A percentile compares a stretch with the other conserved stretches of the same genome.
Evolutionary conservation across 2,113 vertebrate species (phyloP).

Genomic region (Rana temporaria): DNA sequence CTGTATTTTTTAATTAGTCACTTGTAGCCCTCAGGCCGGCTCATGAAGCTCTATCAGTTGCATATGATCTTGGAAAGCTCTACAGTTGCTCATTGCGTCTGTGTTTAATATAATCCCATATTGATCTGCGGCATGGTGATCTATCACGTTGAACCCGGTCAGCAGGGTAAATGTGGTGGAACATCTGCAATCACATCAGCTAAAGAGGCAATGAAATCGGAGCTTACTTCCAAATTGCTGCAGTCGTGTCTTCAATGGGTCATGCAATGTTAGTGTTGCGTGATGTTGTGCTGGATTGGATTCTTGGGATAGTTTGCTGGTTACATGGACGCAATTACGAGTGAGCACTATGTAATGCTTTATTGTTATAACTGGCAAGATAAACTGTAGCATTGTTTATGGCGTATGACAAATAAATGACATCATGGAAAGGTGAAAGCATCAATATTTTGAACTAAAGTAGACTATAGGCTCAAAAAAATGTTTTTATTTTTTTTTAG

Average conservation of each 20-base stretch:
- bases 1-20: constrained; percentile 21
- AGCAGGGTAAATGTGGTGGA: constrained; percentile 2
- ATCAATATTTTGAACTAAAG: too few relatives aligned
- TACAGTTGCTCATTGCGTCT: neutral
- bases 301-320: too few relatives aligned
- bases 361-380: neutral
- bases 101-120: neutral
- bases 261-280: neutral
- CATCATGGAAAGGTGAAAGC: too few relatives aligned
- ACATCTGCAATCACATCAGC: neutral
- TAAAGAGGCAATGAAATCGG: neutral
- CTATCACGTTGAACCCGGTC: constrained; percentile 1
- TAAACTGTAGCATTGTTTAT: neutral
- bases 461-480: too few relatives aligned
- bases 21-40: constrained; percentile 1
- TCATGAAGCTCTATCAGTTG: neutral
- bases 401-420: neutral
- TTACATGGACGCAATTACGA: too few relatives aligned
- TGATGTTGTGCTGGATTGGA: neutral
- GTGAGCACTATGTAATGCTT: neutral
- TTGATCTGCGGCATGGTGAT: constrained; percentile 8
- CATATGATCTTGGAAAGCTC: neutral
- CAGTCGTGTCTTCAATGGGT: neutral
- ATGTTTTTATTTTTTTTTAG: too few relatives aligned
- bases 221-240: neutral